These are phyloP conservation scores for Larimichthys polyactis DNA, from an alignment of 2,113 vertebrate genomes.

Conservation along the genomic window DNA sequence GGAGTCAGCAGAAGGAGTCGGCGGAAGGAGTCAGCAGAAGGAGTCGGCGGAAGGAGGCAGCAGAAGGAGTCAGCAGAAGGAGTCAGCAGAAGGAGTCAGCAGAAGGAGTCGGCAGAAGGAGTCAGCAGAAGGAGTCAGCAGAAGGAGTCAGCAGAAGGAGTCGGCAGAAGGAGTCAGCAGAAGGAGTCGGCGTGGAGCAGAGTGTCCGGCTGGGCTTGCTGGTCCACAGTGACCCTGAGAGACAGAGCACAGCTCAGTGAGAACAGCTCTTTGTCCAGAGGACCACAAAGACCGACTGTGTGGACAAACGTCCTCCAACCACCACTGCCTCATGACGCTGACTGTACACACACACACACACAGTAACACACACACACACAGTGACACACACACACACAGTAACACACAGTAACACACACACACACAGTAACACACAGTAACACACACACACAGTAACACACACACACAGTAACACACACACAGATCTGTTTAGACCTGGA, in stretches of 20 bases:
- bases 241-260: conserved; percentile 10
- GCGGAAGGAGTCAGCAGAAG: neutral
- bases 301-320: conserved; percentile 13
- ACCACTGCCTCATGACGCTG: neutral
- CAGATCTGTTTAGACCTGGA: no score
- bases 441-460: no score
- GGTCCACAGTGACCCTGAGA: conserved; percentile 5
- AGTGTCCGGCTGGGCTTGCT: neutral
- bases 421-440: no score
- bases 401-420: no score
- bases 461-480: no score
- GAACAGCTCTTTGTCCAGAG: conserved; percentile 59
- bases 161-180: neutral
- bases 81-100: no score
- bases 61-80: neutral
- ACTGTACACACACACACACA: neutral
- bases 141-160: no score
- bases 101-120: no score
- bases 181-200: neutral
- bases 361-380: no score
- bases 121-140: neutral
- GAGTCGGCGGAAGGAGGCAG: no score
- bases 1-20: neutral
- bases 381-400: no score
- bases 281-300: conserved; percentile 70